These are phyloP conservation scores for Lasioglossum villosulum DNA, from an alignment of 2,888 invertebrate genomes.

Conservation along the genomic window DNA sequence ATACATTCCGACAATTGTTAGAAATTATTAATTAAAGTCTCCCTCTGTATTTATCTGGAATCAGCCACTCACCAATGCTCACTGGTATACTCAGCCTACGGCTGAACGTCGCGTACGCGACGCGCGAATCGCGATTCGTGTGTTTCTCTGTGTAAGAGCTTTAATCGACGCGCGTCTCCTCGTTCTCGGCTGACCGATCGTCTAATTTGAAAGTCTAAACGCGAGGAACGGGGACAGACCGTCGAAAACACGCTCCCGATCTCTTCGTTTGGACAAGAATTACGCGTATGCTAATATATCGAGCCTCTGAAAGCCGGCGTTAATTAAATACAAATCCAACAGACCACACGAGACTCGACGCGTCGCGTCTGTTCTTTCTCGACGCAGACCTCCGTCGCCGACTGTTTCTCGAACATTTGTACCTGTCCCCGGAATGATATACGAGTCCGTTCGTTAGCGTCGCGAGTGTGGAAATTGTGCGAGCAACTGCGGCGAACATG, in stretches of 20 bases:
- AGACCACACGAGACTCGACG: background rate
- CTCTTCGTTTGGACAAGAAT: background rate
- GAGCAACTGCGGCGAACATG: background rate
- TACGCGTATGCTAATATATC: slow-evolving; percentile 31
- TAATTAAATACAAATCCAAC: slow-evolving; percentile 34
- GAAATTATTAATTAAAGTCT: no score
- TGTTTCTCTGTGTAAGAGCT: background rate
- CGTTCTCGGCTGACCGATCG: background rate
- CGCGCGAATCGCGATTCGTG: background rate
- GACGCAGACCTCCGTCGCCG: background rate
- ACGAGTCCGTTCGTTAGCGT: background rate
- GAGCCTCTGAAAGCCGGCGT: background rate
- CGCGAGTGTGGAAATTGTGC: background rate
- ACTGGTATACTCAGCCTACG: no score
- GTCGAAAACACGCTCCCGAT: slow-evolving; percentile 15
- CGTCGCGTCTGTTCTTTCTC: background rate
- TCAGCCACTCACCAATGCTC: no score
- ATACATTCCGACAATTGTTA: no score
- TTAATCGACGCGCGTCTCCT: background rate
- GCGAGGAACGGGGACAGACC: background rate
- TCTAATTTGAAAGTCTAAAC: slow-evolving; percentile 54
- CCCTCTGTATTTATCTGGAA: no score
- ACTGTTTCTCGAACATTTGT: background rate
- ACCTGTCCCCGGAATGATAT: background rate
- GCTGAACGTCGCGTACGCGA: background rate